Conservation (phyloP, 1,140 invertebrate genomes). For the Harpegnathos saltator region DNA sequence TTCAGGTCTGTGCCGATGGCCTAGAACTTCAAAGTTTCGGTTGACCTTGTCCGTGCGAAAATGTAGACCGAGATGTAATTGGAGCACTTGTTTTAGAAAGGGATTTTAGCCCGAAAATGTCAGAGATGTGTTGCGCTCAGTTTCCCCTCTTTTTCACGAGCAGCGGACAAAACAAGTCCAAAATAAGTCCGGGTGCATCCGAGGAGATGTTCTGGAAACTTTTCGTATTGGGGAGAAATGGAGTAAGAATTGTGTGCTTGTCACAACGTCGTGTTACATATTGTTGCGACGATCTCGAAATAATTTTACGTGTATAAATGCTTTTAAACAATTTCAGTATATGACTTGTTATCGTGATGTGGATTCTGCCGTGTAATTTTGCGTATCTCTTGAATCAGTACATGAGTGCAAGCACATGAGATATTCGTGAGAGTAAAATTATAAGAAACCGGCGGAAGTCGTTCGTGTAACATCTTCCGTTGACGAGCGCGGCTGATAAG, state of each 20-base stretch:
- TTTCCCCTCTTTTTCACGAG: not conserved
- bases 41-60: not conserved
- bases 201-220: too few relatives aligned
- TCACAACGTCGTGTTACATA: not conserved
- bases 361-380: not conserved
- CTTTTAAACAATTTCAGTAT: too few relatives aligned
- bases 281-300: not conserved
- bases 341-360: not conserved
- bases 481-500: not conserved
- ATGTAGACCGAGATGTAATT: not conserved
- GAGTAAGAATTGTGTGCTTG: too few relatives aligned
- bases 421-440: slow-evolving; percentile 9
- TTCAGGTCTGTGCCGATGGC: not conserved
- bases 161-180: too few relatives aligned
- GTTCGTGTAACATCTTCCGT: slow-evolving; percentile 28
- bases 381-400: slow-evolving; percentile 7
- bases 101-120: not conserved
- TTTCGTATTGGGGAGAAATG: not conserved
- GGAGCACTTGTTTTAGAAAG: not conserved
- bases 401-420: not conserved
- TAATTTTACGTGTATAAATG: not conserved
- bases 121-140: not conserved
- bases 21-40: not conserved
- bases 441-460: slow-evolving; percentile 23
- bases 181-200: too few relatives aligned